A percentile compares a stretch with the other conserved stretches of the same genome.
Conservation (phyloP, 2,888 invertebrate species). For the Limnephilus rhombicus region DNA sequence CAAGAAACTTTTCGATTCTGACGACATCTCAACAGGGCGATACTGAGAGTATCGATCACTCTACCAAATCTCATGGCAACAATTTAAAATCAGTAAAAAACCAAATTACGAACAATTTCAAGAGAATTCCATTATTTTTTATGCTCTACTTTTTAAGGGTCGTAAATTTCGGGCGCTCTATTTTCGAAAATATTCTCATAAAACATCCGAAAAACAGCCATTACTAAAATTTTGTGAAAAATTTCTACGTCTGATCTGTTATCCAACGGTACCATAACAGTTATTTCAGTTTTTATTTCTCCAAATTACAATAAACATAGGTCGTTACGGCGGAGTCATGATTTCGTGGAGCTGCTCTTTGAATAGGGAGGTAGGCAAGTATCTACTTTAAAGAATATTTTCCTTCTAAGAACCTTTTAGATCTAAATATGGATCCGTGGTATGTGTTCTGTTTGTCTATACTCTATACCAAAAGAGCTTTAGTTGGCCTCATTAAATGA, state of each 20-base stretch:
- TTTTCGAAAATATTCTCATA: conserved; percentile 24
- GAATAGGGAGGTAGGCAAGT: background rate
- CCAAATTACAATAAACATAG: conserved; percentile 46
- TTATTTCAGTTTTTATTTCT: conserved; percentile 35
- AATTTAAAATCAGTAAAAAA: conserved; percentile 2
- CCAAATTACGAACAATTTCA: conserved; percentile 2
- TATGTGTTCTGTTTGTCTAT: too few relatives aligned
- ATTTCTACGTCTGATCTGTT: conserved; percentile 27
- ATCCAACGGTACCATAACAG: conserved; percentile 1
- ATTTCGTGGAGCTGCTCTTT: background rate
- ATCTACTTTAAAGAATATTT: too few relatives aligned
- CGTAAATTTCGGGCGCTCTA: conserved; percentile 14
- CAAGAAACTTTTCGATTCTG: background rate
- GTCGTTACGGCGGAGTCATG: background rate
- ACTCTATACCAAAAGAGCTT: too few relatives aligned
- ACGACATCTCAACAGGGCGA: background rate
- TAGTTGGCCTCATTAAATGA: too few relatives aligned
- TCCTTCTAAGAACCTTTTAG: too few relatives aligned
- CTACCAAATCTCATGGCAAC: background rate
- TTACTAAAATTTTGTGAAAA: conserved; percentile 33
- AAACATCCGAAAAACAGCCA: conserved; percentile 25
- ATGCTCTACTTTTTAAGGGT: background rate
- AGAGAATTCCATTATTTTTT: background rate
- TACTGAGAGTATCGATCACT: background rate
- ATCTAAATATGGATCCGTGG: too few relatives aligned